phyloP scores from a whole-genome alignment of 2,113 vertebrate species.

The Xiphias gladius region DNA sequence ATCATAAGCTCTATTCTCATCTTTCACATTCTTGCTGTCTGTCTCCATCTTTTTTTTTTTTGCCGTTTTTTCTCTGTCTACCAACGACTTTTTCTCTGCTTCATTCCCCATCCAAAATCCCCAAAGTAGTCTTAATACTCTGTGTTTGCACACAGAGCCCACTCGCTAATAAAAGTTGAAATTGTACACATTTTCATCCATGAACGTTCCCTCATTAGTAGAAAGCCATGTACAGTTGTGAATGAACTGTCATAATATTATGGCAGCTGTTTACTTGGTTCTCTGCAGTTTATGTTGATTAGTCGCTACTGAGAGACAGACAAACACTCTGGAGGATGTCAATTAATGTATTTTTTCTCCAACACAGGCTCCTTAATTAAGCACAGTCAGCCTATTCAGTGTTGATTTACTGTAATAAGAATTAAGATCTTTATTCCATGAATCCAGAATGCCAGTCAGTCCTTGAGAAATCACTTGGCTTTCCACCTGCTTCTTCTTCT shows the following conservation, averaged over 20 bases:
- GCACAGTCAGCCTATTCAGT: conserved; percentile 69
- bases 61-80: conserved; percentile 8
- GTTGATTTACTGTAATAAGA: conserved; percentile 64
- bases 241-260: conserved; percentile 64
- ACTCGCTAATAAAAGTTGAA: conserved; percentile 45
- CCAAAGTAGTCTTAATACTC: conserved; percentile 27
- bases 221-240: conserved; percentile 52
- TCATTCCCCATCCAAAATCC: conserved; percentile 21
- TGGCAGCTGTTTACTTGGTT: conserved; percentile 71
- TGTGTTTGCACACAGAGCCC: conserved; percentile 53
- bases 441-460: conserved; percentile 31
- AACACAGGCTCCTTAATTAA: conserved; percentile 71
- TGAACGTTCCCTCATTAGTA: conserved; percentile 61
- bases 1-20: conserved; percentile 34
- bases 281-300: conserved; percentile 76
- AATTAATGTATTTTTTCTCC: conserved; percentile 66
- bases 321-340: conserved; percentile 79
- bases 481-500: conserved; percentile 62
- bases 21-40: neutral
- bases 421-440: conserved; percentile 52
- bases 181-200: conserved; percentile 47
- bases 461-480: conserved; percentile 56
- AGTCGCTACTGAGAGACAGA: conserved; percentile 71
- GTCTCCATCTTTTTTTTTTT: conserved; percentile 13
- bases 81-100: conserved; percentile 23